phyloP scores from a whole-genome alignment of 2,888 invertebrate species.

The Mimas tiliae region DNA sequence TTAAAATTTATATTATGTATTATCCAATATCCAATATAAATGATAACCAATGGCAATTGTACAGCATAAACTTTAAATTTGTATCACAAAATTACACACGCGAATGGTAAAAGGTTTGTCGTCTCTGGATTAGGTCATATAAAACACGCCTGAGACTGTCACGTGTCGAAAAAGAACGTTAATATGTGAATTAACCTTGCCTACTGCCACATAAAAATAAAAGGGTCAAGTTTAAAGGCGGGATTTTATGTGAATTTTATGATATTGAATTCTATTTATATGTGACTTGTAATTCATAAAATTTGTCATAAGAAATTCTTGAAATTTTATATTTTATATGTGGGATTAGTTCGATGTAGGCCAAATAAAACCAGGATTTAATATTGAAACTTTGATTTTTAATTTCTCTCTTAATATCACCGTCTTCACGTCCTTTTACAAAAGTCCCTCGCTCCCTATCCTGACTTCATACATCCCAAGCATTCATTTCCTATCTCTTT shows the following conservation, averaged over 20 bases:
- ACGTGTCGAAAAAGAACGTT: constrained; percentile 16
- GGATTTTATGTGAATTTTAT: constrained; percentile 7
- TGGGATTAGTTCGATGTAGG: too few relatives aligned
- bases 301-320: not conserved
- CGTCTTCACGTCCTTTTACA: too few relatives aligned
- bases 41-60: not conserved
- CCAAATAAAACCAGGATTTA: too few relatives aligned
- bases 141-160: not conserved
- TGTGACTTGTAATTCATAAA: not conserved
- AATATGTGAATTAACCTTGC: constrained; percentile 18
- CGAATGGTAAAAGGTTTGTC: not conserved
- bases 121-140: not conserved
- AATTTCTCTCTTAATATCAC: too few relatives aligned
- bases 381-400: too few relatives aligned
- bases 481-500: too few relatives aligned
- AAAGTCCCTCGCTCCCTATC: too few relatives aligned
- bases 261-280: constrained; percentile 1
- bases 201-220: constrained; percentile 19
- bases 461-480: too few relatives aligned
- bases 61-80: too few relatives aligned
- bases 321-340: too few relatives aligned
- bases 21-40: too few relatives aligned
- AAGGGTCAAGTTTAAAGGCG: constrained; percentile 23
- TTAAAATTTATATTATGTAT: too few relatives aligned
- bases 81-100: not conserved